Percentiles rank a stretch among this genome's conserved stretches.
Conservation (phyloP, 2,888 invertebrate genomes). For the Parnassius mnemosyne region DNA sequence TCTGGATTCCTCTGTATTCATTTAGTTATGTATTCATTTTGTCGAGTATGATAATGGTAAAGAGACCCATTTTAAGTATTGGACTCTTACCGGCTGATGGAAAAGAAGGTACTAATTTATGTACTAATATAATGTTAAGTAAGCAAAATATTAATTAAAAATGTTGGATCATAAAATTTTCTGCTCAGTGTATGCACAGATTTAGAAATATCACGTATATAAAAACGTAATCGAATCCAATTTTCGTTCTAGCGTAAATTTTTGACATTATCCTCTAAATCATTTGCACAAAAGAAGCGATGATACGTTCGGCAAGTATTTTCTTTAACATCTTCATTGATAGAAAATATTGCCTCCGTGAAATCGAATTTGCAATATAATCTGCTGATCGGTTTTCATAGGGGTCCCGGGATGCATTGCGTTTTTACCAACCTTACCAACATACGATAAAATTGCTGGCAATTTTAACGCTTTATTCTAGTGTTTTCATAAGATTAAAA, state of each 20-base stretch:
- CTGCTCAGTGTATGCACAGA: too few species aligned
- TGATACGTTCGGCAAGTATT: slow-evolving; percentile 24
- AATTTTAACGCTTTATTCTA: too few species aligned
- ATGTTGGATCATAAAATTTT: too few species aligned
- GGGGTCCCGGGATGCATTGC: not conserved
- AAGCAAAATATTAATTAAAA: too few species aligned
- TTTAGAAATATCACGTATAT: not conserved
- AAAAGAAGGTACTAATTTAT: too few species aligned
- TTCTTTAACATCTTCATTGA: slow-evolving; percentile 27
- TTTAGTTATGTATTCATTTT: too few species aligned
- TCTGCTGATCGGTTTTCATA: slow-evolving; percentile 14
- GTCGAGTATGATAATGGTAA: too few species aligned
- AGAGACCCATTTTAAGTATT: too few species aligned
- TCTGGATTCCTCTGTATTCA: too few species aligned
- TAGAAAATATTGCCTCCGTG: slow-evolving; percentile 23
- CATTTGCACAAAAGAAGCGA: slow-evolving; percentile 20
- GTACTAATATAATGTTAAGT: too few species aligned
- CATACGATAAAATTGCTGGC: not conserved
- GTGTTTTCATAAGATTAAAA: too few species aligned
- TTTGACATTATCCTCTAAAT: slow-evolving; percentile 21
- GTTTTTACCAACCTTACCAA: not conserved
- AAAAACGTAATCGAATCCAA: slow-evolving; percentile 18
- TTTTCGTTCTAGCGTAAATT: slow-evolving; percentile 15
- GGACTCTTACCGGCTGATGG: too few species aligned
- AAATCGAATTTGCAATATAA: slow-evolving; percentile 24